Base-by-base conservation (phyloP, 2,797 vertebrate species). In the Platyrinchus mystaceus region DNA sequence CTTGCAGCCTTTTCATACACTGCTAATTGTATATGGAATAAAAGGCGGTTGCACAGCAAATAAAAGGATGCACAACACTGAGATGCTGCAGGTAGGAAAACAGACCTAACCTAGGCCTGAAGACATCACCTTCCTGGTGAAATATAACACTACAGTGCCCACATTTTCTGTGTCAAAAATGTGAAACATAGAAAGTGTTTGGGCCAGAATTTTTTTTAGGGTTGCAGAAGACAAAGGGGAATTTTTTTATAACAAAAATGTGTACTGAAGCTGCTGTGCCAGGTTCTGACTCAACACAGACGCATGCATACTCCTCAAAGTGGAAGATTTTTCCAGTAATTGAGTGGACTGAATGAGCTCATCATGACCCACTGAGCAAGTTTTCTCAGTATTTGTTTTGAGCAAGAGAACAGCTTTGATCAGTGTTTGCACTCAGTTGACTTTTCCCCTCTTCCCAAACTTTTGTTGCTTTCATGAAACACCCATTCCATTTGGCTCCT, bases 251-350 rank as follows among this genome's bases (percentile, higher is more conserved):
- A 94, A 88, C 74, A 96, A 94, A 97, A 94, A 89, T 93, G 87
- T 91, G 93, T 80, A 84, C 88, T 75, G 60, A 90, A 90, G 80
- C 64, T 77, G 75, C 68, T 75, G 43, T 64, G 93, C 95, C 95
- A 96, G 95, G 17, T 91, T 95, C 91, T 97, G 96, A 97, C 93
- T 97, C 96, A 96, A 96, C 86, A 90, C 26, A 79, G 85, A 95
- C 85, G 84, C 87, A 87, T 73, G 68, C 70, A 68, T 60, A 84
- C 52, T 93, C 87, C 91, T 92, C 87, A 83, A 91, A 97, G 93
- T 89, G 78, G 67, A 95, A 94, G 84, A 85, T 94, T 96, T 96
- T 97, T 97, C 95, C 95, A 92, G 95, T 97, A 97, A 97, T 74
- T 30, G 7, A 95, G 74, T 74, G 84, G 85, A 94, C 91, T 89